Evolutionary conservation across 2,113 vertebrate species (phyloP).

Genomic region (Anhinga anhinga): DNA sequence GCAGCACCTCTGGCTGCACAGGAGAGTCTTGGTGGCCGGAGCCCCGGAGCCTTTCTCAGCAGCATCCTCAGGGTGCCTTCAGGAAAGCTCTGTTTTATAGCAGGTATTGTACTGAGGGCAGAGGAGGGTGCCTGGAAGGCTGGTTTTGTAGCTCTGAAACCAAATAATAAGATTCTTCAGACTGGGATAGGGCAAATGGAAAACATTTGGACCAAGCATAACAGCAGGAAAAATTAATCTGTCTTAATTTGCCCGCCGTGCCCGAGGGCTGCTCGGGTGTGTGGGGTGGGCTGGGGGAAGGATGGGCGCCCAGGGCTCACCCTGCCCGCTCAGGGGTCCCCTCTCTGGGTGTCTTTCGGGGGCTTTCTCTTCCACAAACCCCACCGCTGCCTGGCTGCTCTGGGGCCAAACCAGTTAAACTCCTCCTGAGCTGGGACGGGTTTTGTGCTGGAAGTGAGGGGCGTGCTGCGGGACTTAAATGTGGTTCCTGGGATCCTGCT

Average conservation of each 20-base stretch:
- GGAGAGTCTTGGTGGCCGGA: background rate
- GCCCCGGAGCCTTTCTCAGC: background rate
- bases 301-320: background rate
- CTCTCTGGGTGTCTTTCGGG: rapidly evolving
- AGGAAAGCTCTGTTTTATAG: too few relatives aligned
- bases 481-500: background rate
- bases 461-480: background rate
- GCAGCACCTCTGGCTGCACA: background rate
- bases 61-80: background rate
- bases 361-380: background rate
- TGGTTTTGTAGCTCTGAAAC: background rate
- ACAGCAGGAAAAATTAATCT: background rate
- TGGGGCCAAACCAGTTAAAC: background rate
- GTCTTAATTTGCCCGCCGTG: background rate
- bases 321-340: too few relatives aligned
- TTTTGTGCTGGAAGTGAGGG: background rate
- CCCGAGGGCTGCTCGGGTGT: background rate
- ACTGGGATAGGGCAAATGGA: background rate
- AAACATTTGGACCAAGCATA: background rate
- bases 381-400: background rate
- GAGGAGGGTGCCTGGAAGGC: background rate
- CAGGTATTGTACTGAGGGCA: rapidly evolving
- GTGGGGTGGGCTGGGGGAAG: background rate
- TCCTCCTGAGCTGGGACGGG: background rate
- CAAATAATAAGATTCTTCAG: background rate